These are phyloP conservation scores for Streblospio benedicti DNA, from an alignment of 1,140 invertebrate genomes.

Conservation along the genomic window DNA sequence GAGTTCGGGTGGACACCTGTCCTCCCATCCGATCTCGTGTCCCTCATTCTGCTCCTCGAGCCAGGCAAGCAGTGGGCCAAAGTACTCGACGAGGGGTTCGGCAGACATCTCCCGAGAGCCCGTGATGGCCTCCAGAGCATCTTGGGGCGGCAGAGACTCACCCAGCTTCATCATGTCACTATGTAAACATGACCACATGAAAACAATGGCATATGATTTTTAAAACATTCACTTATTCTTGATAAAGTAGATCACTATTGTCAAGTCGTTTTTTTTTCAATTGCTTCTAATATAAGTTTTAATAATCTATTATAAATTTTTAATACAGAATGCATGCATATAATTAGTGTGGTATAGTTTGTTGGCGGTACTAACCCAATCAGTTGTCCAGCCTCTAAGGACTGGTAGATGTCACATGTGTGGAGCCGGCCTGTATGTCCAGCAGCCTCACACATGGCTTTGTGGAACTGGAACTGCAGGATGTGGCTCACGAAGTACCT, in stretches of 20 bases:
- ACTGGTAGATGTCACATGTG: slow-evolving; percentile 80
- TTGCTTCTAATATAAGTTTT: background rate
- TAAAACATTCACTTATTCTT: slow-evolving; percentile 17
- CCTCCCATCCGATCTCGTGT: slow-evolving; percentile 11
- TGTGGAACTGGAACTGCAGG: slow-evolving; percentile 81
- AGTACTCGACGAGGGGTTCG: slow-evolving; percentile 70
- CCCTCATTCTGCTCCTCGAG: slow-evolving; percentile 70
- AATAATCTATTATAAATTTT: background rate
- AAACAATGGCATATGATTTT: slow-evolving; percentile 6
- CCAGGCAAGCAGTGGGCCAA: slow-evolving; percentile 70
- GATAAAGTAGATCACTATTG: background rate
- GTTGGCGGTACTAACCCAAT: slow-evolving; percentile 26
- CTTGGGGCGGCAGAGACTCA: slow-evolving; percentile 63
- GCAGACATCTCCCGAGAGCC: slow-evolving; percentile 63
- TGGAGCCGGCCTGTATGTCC: slow-evolving; percentile 67
- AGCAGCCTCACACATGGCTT: slow-evolving; percentile 65
- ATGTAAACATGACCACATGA: slow-evolving; percentile 10
- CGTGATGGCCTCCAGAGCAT: slow-evolving; percentile 67
- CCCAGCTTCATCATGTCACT: slow-evolving; percentile 68
- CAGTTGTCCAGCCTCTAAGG: slow-evolving; percentile 57
- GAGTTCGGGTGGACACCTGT: background rate
- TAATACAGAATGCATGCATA: no score
- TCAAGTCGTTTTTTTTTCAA: background rate
- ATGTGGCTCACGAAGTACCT: slow-evolving; percentile 85
- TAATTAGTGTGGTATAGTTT: no score